Evolutionary conservation across 2,888 invertebrate genomes (phyloP).

Genomic region (Acronicta aceris): DNA sequence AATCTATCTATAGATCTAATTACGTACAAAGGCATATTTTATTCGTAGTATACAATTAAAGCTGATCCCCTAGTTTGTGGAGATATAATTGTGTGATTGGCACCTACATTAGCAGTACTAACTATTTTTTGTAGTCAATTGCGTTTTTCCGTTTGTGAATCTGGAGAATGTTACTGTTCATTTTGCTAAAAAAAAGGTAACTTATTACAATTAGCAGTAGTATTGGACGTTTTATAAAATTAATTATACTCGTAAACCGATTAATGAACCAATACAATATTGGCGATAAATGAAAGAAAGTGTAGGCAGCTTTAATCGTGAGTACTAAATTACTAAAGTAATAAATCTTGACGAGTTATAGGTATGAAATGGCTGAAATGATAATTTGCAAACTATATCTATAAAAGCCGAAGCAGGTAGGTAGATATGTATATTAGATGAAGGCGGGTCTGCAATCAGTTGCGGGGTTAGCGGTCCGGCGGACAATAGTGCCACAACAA

Average conservation of each 20-base stretch:
- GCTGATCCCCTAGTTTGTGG: neutral
- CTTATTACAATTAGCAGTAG: no score
- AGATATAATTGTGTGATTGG: no score
- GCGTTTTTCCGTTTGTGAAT: no score
- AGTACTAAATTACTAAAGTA: neutral
- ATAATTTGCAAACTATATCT: conserved; percentile 42
- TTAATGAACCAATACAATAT: no score
- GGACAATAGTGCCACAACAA: conserved; percentile 87
- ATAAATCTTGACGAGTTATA: conserved; percentile 1
- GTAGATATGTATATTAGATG: conserved; percentile 84
- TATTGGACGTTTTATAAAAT: no score
- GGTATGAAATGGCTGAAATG: conserved; percentile 12
- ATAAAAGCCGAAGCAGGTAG: conserved; percentile 72
- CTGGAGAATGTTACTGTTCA: no score
- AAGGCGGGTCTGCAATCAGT: conserved; percentile 85
- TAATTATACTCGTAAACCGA: no score
- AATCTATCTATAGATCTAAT: conserved; percentile 10
- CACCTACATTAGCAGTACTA: no score
- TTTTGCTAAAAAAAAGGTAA: no score
- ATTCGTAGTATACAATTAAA: neutral
- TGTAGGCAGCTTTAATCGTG: neutral
- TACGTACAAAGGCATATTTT: neutral
- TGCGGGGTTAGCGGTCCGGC: conserved; percentile 79
- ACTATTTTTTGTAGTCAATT: no score
- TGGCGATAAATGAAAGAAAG: no score